Evolutionary conservation across 2,113 vertebrate genomes (phyloP), one percentile per base, ranked within the genome.

Genomic region (Tragelaphus imberbis): DNA sequence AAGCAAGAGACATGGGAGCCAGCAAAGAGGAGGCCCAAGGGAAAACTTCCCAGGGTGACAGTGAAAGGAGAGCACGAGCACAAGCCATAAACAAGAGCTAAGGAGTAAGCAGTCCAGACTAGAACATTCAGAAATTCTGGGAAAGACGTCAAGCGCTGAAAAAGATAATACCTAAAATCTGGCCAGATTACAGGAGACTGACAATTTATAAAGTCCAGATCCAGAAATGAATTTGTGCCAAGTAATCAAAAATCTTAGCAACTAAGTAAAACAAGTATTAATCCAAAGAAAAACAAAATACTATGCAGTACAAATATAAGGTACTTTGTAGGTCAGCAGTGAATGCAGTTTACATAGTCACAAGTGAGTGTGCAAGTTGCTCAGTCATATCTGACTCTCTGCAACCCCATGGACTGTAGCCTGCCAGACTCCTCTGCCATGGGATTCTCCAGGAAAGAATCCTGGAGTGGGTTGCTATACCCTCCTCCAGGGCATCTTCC

Each of bases 241-340:
- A 90, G 51, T 84, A 91, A 88, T 84, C 9, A 81, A 56, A 92
- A 90, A 95, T 58, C 17, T 94, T 63, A 95, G 33, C 53, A 95
- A 77, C 15, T 77, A 15, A 84, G 58, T 88, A 93, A 90, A 95
- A 82, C 15, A 95, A 95, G 49, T n/a, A 87, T 65, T 88, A 93
- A 81, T 71, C 90, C 11, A 84, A 94, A 96, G 23, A 79, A 92
- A 90, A 85, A 75, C 21, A 84, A 90, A 92, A 75, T 36, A 77
- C 21, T 75, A 5, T 15, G 28, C 15, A 58, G 4, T 28, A 63
- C 40, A 75, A 63, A 21, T 68, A 47, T 16, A 85, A 80, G 23
- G 33, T 30, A 81, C 80, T 68, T 79, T 82, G 36, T 71, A 55
- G 51, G 30, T 93, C n/a, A 91, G n/a, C 23, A 95, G 25, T 30